phyloP scores from a whole-genome alignment of 2,113 vertebrate genomes.

The Periophthalmus modestus region DNA sequence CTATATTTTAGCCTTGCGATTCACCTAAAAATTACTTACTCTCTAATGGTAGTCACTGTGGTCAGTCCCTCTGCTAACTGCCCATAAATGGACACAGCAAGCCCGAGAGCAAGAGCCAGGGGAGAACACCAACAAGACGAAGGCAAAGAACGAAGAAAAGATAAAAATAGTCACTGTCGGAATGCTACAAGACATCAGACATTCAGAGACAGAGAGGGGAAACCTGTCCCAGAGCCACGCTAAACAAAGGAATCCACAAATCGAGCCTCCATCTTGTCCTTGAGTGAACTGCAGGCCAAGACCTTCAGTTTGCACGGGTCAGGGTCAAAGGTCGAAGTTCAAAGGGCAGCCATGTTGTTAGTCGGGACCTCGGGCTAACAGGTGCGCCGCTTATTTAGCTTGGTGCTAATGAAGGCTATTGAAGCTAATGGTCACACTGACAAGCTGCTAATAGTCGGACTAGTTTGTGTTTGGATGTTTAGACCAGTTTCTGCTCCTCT shows the following conservation, averaged over 20 bases:
- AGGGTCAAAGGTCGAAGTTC: constrained; percentile 16
- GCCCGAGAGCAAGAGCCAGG: neutral
- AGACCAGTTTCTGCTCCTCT: neutral
- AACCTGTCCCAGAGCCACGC: constrained; percentile 26
- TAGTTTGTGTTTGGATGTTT: neutral
- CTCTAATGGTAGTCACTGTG: neutral
- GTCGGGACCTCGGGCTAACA: neutral
- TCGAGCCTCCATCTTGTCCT: constrained; percentile 5
- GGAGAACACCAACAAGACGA: neutral
- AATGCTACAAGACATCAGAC: constrained; percentile 32
- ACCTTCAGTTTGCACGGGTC: constrained; percentile 7
- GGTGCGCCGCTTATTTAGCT: constrained; percentile 3
- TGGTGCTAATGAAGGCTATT: neutral
- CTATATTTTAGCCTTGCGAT: neutral
- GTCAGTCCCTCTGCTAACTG: constrained; percentile 17
- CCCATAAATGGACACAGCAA: constrained; percentile 55
- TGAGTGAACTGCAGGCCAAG: neutral
- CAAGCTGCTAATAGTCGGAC: neutral
- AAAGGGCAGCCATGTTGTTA: neutral
- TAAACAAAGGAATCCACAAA: constrained; percentile 47
- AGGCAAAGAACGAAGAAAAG: constrained; percentile 14
- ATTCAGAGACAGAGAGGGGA: neutral
- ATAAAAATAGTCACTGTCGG: constrained; percentile 31
- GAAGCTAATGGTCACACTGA: neutral
- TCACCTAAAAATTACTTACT: neutral